Evolutionary conservation across 23 tunicate species (phyloP).

Genomic region (Aplidium turbinatum): DNA sequence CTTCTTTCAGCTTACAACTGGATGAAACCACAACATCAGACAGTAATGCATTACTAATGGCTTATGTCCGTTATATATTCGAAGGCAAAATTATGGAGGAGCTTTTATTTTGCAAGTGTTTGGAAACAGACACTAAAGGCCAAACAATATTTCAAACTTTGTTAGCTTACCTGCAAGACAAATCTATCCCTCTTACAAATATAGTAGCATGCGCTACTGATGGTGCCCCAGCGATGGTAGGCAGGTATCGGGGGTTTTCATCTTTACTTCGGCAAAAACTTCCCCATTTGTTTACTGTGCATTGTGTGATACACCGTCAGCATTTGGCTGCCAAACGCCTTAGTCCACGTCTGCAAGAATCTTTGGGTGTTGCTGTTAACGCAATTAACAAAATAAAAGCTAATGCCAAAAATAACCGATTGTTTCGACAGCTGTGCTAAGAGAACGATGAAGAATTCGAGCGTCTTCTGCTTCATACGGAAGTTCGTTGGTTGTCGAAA

Average conservation of each 20-base stretch:
- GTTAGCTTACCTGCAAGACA: slow-evolving; percentile 17
- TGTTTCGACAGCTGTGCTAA: slow-evolving; percentile 12
- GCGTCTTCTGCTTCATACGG: slow-evolving; percentile 30
- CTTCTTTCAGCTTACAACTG: slow-evolving; percentile 37
- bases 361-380: slow-evolving; percentile 14
- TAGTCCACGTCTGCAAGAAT: slow-evolving; percentile 17
- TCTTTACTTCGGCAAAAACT: slow-evolving; percentile 14
- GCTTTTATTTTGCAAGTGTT: slow-evolving; percentile 33
- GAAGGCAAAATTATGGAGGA: slow-evolving; percentile 37
- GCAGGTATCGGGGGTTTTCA: slow-evolving; percentile 41
- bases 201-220: slow-evolving; percentile 41
- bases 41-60: slow-evolving; percentile 24
- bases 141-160: slow-evolving; percentile 2
- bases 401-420: background rate
- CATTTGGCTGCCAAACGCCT: slow-evolving; percentile 10
- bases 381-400: slow-evolving; percentile 15
- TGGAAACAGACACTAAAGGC: background rate
- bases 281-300: slow-evolving; percentile 16
- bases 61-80: slow-evolving; percentile 12
- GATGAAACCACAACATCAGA: slow-evolving; percentile 44
- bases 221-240: slow-evolving; percentile 43
- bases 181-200: slow-evolving; percentile 29
- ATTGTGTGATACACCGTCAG: slow-evolving; percentile 52
- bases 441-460: slow-evolving; percentile 8
- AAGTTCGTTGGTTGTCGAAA: no score